Evolutionary conservation across 2,888 invertebrate genomes (phyloP).

Genomic region (Archaeoteleia sp.): DNA sequence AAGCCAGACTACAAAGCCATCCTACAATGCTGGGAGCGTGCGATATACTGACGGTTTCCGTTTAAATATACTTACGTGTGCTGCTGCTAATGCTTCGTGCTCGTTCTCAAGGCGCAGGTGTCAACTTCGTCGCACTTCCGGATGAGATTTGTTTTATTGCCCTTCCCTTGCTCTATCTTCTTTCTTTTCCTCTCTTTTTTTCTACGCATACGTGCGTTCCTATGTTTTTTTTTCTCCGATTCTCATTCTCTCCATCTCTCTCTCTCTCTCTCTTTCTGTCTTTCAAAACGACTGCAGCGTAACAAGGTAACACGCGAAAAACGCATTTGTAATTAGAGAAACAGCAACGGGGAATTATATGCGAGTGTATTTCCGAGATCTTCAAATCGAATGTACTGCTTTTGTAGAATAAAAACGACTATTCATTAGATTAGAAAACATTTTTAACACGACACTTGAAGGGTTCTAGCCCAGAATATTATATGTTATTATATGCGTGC

Average conservation of each 20-base stretch:
- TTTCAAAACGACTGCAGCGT: conserved; percentile 33
- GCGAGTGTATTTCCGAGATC: conserved; percentile 43
- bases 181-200: too few relatives aligned
- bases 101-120: conserved; percentile 66
- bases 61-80: conserved; percentile 62
- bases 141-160: conserved; percentile 49
- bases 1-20: conserved; percentile 65
- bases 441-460: too few relatives aligned
- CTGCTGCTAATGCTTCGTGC: conserved; percentile 32
- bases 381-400: conserved; percentile 27
- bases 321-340: conserved; percentile 48
- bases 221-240: conserved; percentile 18
- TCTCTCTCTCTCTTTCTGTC: conserved; percentile 18
- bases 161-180: not conserved
- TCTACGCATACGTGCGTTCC: not conserved
- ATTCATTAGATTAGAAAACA: too few relatives aligned
- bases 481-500: too few relatives aligned
- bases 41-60: conserved; percentile 70
- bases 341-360: conserved; percentile 41
- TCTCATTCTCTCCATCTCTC: conserved; percentile 13
- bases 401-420: conserved; percentile 23
- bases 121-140: conserved; percentile 66
- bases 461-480: too few relatives aligned
- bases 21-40: conserved; percentile 70
- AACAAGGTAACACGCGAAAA: conserved; percentile 51